phyloP scores from a whole-genome alignment of 2,797 vertebrate species.

The Dendrocincla fuliginosa region DNA sequence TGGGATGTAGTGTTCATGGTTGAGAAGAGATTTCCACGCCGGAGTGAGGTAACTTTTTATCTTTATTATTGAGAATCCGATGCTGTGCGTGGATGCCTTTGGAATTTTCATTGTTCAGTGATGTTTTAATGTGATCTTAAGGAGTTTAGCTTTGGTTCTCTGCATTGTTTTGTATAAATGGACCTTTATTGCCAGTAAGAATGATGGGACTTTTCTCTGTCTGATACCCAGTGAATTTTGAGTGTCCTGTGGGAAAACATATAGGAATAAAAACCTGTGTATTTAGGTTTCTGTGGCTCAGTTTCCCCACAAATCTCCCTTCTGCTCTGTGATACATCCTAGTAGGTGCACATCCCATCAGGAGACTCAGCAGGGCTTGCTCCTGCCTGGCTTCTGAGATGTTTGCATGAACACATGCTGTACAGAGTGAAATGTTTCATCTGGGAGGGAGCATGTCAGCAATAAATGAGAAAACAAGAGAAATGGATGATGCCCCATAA shows the following conservation, averaged over 20 bases:
- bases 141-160: neutral
- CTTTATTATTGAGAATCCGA: neutral
- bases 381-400: neutral
- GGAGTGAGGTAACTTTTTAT: conserved; percentile 56
- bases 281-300: neutral
- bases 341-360: neutral
- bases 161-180: neutral
- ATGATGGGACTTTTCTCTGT: neutral
- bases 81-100: neutral
- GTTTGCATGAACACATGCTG: neutral
- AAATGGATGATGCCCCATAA: conserved; percentile 61
- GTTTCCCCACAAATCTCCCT: neutral
- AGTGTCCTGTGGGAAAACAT: accelerated
- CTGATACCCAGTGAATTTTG: neutral
- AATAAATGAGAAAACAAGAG: conserved; percentile 67
- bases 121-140: neutral
- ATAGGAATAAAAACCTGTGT: neutral
- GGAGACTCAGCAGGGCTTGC: neutral
- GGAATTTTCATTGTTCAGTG: neutral
- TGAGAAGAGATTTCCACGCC: conserved; percentile 26
- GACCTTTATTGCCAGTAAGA: accelerated
- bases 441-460: conserved; percentile 31
- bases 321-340: neutral
- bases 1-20: conserved; percentile 64
- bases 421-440: neutral